phyloP scores from a whole-genome alignment of 2,113 vertebrate genomes.

The Pterocles burchelli region DNA sequence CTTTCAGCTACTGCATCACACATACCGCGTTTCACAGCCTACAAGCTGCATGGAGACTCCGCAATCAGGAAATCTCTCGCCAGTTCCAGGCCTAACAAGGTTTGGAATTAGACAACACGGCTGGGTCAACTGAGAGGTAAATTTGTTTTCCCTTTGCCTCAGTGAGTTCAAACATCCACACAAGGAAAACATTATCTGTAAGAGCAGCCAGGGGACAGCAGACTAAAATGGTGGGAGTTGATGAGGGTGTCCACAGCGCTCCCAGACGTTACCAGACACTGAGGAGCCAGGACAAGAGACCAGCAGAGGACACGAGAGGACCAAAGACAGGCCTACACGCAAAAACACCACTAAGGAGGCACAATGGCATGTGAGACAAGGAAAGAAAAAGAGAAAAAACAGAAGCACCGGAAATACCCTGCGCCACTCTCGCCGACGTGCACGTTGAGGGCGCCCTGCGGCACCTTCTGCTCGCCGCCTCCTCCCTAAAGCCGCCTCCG shows the following conservation, averaged over 20 bases:
- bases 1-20: background rate
- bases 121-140: accelerated
- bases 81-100: background rate
- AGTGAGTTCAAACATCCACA: accelerated
- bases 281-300: background rate
- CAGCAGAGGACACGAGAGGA: accelerated
- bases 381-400: too few relatives aligned
- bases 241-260: background rate
- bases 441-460: background rate
- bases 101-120: background rate
- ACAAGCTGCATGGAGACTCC: accelerated
- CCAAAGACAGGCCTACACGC: accelerated
- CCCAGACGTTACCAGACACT: background rate
- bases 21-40: background rate
- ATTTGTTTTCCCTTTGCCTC: background rate
- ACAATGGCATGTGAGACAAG: accelerated
- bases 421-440: background rate
- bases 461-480: background rate
- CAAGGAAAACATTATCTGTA: accelerated
- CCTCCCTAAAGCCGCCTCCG: background rate
- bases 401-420: accelerated
- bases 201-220: background rate
- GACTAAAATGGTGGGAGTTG: accelerated
- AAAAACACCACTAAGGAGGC: accelerated
- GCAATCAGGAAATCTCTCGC: accelerated